These are phyloP conservation scores for Denticeps clupeoides DNA, from an alignment of 2,797 vertebrate genomes.

Conservation along the genomic window DNA sequence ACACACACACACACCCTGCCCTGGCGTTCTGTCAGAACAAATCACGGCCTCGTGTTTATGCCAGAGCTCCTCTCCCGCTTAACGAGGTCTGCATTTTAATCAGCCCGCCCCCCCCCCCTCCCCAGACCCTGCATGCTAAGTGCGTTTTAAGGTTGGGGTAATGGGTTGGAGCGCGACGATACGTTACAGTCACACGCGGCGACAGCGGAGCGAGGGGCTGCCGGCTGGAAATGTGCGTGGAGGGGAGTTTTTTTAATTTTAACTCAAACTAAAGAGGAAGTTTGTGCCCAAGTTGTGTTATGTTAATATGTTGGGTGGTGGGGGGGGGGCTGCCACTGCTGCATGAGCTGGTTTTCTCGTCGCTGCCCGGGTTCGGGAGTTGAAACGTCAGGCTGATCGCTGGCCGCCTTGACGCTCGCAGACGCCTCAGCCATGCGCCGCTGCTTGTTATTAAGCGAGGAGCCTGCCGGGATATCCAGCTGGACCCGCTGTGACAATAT, in stretches of 20 bases:
- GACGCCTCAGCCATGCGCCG: too few relatives aligned
- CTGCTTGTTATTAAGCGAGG: not conserved
- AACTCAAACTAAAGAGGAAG: constrained; percentile 21
- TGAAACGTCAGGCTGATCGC: not conserved
- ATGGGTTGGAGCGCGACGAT: constrained; percentile 37
- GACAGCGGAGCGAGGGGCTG: not conserved
- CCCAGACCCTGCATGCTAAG: constrained; percentile 50
- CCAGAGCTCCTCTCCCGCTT: constrained; percentile 16
- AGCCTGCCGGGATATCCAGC: not conserved
- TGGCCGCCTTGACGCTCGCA: not conserved
- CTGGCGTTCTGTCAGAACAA: constrained; percentile 33
- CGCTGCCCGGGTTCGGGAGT: not conserved
- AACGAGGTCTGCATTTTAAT: constrained; percentile 32
- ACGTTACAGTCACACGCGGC: constrained; percentile 29
- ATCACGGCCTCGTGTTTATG: constrained; percentile 53
- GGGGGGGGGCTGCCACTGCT: not conserved
- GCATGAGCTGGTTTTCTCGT: too few relatives aligned
- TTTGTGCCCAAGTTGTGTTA: constrained; percentile 20
- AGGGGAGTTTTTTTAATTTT: constrained; percentile 21
- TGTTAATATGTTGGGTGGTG: constrained; percentile 1
- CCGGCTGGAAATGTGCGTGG: not conserved
- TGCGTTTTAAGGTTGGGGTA: constrained; percentile 45
- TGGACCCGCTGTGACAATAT: not conserved
- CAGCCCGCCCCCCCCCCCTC: not conserved
- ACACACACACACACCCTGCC: constrained; percentile 2